Evolutionary conservation across 2,113 vertebrate species (phyloP), one percentile per base, ranked within the genome.

Genomic region (Cyprinodon variegatus): DNA sequence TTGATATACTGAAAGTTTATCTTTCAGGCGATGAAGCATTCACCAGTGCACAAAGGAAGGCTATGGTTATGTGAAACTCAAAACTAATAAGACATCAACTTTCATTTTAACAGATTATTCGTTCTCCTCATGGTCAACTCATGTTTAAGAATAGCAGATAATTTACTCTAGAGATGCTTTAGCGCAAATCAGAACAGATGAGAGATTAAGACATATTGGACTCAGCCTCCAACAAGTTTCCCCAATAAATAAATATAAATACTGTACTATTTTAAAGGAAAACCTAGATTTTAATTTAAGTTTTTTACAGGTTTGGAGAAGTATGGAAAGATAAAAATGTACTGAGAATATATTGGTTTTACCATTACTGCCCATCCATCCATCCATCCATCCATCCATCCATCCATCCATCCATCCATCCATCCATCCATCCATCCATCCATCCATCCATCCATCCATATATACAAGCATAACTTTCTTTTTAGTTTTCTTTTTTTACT

Each of bases 1-100:
- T 92, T 90, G 90, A 92, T 93, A 88, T 88, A 83, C 84, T 72
- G 75, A 67, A 84, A 83, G 76, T 92, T 89, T 89, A 90, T 93
- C 91, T 90, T 74, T 48, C 53, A 46, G 79, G 82, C 79, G 72
- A 79, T 74, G 83, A 82, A 88, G 73, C 53, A 76, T 88, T 90
- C 78, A 45, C 61, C 72, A 61, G 65, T 43, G 65, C 82, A 89
- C 81, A 88, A 89, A 91, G 86, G 68, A 63, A 73, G 76, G 76
- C 78, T 69, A 53, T 81, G 80, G 78, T 78, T 57, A 76, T 5
- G 4, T 91, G 85, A 92, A 91, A 90, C 82, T 83, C 83, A 65
- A 70, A 85, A 79, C 76, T 81, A 87, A 90, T 88, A 89, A 83
- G 85, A 87, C 75, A 72, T 74, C 65, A 74, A 68, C 79, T 77